Base-by-base conservation (phyloP, 2,113 vertebrate genomes). In the Triplophysa rosa region DNA sequence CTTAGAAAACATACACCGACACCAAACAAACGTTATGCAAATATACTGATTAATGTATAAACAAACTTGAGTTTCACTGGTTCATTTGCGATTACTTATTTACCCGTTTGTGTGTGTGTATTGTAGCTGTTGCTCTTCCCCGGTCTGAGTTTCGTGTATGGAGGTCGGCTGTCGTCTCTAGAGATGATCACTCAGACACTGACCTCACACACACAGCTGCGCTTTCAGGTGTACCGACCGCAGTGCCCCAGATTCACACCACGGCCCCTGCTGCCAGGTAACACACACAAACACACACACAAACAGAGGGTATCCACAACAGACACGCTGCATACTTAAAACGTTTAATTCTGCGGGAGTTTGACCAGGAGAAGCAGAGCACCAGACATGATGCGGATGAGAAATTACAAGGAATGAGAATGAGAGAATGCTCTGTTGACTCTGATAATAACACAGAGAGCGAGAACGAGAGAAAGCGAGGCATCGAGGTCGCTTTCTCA, bases 101-200 rank as follows among this genome's bases (percentile, higher is more conserved):
- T 33, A 23, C 61, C 12, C 72, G 61, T 79, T 42, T 63, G 63
- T 79, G 56, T 73, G 54, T 29, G 29, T 23, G 45, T 6, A 16
- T 45, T 78, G 24, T 54, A 85, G 84, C 63, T 83, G 69, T 59
- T 83, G 26, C 66, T 85, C 6, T 83, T 83, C 61, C 81, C 84
- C 3, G 61, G 69, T 8, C 10, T 85, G 79, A 85, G 70, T 75
- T 83, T 85, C 10, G 5, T 52, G 11, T 45, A 52, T 12, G 47
- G 58, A 2, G 78, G 81, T 0, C 84, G 75, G 14, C 70, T 81
- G 21, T 71, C 84, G 2, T 81, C 81, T 42, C 49, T 83, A 64
- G 80, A 82, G 78, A 37, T 90, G 85, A 87, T 86, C 84, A 67
- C 83, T 77, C 79, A 80, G 5, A 6, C 79, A 70, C 79, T 81